Percentiles rank a stretch among this genome's conserved stretches.
Conservation (phyloP, 2,113 vertebrate species). For the Laticauda laticaudata region DNA sequence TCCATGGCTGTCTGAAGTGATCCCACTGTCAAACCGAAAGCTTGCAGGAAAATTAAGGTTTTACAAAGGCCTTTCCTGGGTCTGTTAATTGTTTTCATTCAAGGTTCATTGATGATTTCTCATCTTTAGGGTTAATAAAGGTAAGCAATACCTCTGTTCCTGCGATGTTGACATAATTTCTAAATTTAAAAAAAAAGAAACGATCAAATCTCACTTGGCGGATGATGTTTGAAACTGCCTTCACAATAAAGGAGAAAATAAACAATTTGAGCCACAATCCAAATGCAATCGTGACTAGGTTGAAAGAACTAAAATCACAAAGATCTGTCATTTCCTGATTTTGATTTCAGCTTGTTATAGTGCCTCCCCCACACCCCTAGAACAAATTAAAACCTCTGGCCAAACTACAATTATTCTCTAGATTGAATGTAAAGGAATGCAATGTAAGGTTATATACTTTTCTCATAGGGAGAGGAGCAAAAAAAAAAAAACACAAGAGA, state of each 20-base stretch:
- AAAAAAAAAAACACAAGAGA: background rate
- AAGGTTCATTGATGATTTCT: conserved; percentile 37
- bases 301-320: background rate
- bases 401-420: background rate
- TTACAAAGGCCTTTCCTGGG: conserved; percentile 35
- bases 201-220: background rate
- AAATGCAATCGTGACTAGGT: background rate
- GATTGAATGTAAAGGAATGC: background rate
- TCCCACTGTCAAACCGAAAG: conserved; percentile 5
- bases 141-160: conserved; percentile 30
- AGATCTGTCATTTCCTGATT: background rate
- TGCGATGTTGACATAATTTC: conserved; percentile 34
- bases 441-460: background rate
- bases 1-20: background rate
- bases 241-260: background rate
- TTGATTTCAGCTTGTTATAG: background rate
- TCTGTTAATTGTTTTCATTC: conserved; percentile 35
- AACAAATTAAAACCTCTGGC: background rate
- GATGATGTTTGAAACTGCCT: background rate
- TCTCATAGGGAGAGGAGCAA: background rate
- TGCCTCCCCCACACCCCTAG: background rate
- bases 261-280: background rate
- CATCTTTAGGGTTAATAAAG: background rate
- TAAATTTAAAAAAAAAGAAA: background rate
- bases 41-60: conserved; percentile 36